Conservation (phyloP, 2,888 invertebrate genomes). For the Eupithecia inturbata region DNA sequence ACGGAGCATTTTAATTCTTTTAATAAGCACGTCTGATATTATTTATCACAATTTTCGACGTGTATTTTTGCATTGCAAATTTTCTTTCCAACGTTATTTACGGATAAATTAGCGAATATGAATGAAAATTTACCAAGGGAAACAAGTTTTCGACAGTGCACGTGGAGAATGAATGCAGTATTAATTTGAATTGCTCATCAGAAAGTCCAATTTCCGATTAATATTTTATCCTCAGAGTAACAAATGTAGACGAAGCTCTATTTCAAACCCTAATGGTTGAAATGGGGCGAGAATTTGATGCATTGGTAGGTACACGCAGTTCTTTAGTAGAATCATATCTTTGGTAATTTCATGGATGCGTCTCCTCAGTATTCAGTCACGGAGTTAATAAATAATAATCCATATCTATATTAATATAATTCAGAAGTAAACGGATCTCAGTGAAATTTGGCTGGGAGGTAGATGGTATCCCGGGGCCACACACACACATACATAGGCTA, state of each 20-base stretch:
- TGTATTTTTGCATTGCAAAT: constrained; percentile 8
- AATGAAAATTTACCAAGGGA: constrained; percentile 20
- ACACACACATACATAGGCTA: no score
- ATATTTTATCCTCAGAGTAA: constrained; percentile 13
- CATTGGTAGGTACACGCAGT: no score
- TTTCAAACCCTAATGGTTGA: neutral
- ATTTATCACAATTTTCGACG: neutral
- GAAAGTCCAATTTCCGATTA: constrained; percentile 25
- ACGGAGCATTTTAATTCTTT: neutral
- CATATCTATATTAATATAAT: no score
- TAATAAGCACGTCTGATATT: neutral
- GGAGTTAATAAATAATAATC: no score
- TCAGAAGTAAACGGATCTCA: no score
- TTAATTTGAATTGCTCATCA: constrained; percentile 17
- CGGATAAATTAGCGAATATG: neutral
- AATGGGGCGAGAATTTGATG: no score
- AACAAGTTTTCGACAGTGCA: constrained; percentile 17
- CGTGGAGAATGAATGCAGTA: constrained; percentile 17
- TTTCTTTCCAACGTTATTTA: neutral
- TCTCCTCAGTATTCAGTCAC: no score
- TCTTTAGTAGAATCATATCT: no score
- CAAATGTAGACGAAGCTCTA: neutral
- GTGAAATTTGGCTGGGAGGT: no score
- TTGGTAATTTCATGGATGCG: no score
- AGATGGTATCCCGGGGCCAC: no score